Conservation (phyloP, 2,888 invertebrate species). For the Coleophora deauratella region DNA sequence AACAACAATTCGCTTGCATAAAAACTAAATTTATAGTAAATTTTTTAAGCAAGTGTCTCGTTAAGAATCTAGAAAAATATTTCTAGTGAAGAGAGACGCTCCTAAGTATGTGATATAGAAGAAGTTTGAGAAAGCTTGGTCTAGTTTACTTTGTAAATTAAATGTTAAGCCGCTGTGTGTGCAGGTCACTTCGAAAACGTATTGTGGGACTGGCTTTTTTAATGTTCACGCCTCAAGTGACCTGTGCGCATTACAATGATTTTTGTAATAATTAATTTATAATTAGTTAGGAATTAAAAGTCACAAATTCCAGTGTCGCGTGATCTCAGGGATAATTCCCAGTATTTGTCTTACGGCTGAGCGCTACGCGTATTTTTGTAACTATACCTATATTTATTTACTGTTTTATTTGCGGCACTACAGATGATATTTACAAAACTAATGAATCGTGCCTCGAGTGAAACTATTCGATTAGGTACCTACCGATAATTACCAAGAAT, state of each 20-base stretch:
- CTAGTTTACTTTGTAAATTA: too few species aligned
- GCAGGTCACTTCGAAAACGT: too few species aligned
- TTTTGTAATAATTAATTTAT: too few species aligned
- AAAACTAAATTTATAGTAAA: too few species aligned
- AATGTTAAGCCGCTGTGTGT: too few species aligned
- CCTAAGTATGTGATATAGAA: too few species aligned
- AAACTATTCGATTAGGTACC: too few species aligned
- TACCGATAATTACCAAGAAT: too few species aligned
- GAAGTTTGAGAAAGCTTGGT: too few species aligned
- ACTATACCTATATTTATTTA: conserved; percentile 2
- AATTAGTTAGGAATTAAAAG: conserved; percentile 6
- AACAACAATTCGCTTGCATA: not conserved
- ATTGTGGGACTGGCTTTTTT: not conserved
- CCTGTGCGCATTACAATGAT: not conserved
- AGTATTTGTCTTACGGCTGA: conserved; percentile 22
- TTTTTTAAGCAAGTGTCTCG: too few species aligned
- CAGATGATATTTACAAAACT: not conserved
- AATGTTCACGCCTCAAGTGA: not conserved
- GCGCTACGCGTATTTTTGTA: conserved; percentile 8
- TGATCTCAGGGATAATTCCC: conserved; percentile 45
- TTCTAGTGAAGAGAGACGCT: too few species aligned
- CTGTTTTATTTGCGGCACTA: conserved; percentile 2
- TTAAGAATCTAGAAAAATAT: too few species aligned
- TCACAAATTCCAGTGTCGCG: conserved; percentile 34
- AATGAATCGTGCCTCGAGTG: not conserved